Evolutionary conservation across 2,888 invertebrate genomes (phyloP).

Genomic region (Sphaeridia pumilis): DNA sequence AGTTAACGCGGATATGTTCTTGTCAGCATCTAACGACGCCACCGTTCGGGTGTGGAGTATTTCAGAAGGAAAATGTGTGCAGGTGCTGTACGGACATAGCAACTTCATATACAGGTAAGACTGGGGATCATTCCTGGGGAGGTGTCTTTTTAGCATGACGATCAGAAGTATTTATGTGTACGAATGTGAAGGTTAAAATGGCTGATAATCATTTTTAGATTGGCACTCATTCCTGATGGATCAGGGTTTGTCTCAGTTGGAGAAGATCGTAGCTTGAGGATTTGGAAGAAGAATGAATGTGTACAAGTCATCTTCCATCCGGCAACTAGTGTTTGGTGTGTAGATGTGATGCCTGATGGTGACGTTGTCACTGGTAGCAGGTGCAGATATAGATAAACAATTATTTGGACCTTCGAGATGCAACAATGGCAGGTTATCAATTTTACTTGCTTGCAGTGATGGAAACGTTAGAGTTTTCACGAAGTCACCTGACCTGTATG

Average conservation of each 20-base stretch:
- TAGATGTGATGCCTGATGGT: slow-evolving; percentile 65
- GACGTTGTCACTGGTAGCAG: slow-evolving; percentile 75
- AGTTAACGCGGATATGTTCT: slow-evolving; percentile 58
- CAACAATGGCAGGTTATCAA: too few relatives aligned
- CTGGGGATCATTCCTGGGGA: too few relatives aligned
- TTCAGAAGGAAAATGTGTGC: slow-evolving; percentile 61
- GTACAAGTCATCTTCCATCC: slow-evolving; percentile 55
- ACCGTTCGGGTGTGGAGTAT: slow-evolving; percentile 70
- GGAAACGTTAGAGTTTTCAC: slow-evolving; percentile 79
- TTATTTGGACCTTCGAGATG: slow-evolving; percentile 2
- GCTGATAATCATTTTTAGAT: slow-evolving; percentile 33
- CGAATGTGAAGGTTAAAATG: background rate
- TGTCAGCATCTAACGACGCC: slow-evolving; percentile 89
- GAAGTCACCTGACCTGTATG: slow-evolving; percentile 55
- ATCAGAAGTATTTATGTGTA: too few relatives aligned
- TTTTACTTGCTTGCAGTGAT: too few relatives aligned
- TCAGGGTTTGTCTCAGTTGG: slow-evolving; percentile 65
- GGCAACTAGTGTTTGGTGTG: slow-evolving; percentile 79
- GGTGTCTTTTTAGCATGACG: too few relatives aligned
- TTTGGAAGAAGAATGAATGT: slow-evolving; percentile 60
- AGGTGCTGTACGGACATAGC: slow-evolving; percentile 66
- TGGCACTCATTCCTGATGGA: slow-evolving; percentile 42
- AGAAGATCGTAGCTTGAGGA: slow-evolving; percentile 71
- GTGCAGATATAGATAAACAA: slow-evolving; percentile 37
- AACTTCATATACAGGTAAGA: slow-evolving; percentile 74